Evolutionary conservation across 2,888 invertebrate species (phyloP).

Genomic region (Aspidiotus destructor): DNA sequence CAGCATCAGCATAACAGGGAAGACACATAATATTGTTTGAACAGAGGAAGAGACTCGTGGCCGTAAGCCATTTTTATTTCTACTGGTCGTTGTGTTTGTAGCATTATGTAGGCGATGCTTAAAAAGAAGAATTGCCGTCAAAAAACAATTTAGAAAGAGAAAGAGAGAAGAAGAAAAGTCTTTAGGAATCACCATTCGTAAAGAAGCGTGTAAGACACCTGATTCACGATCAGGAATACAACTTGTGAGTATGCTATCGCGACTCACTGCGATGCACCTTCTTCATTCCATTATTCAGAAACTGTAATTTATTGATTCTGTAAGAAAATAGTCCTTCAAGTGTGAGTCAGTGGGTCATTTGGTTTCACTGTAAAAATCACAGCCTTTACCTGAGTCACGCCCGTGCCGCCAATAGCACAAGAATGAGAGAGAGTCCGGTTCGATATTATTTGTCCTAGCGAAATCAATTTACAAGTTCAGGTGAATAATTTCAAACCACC

Average conservation of each 20-base stretch:
- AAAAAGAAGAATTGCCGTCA: constrained; percentile 1
- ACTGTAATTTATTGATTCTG: constrained; percentile 7
- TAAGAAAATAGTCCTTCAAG: constrained; percentile 4
- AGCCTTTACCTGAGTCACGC: background rate
- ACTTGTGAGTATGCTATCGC: too few relatives aligned
- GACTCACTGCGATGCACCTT: background rate
- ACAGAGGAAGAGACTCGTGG: background rate
- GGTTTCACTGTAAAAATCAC: constrained; percentile 3
- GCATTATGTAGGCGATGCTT: background rate
- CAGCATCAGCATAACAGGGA: background rate
- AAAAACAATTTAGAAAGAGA: background rate
- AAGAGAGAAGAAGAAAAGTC: background rate
- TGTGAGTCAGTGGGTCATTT: constrained; percentile 19
- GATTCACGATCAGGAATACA: too few relatives aligned
- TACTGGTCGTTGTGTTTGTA: background rate
- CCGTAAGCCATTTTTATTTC: background rate
- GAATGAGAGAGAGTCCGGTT: background rate
- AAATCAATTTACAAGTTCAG: constrained; percentile 4
- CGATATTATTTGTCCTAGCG: background rate
- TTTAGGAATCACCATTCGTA: background rate
- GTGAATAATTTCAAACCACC: background rate
- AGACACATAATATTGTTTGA: background rate
- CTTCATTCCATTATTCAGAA: background rate
- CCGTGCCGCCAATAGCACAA: background rate
- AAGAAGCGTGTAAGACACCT: background rate